Conservation (phyloP, 2,888 invertebrate species). For the Liposcelis brunnea region DNA sequence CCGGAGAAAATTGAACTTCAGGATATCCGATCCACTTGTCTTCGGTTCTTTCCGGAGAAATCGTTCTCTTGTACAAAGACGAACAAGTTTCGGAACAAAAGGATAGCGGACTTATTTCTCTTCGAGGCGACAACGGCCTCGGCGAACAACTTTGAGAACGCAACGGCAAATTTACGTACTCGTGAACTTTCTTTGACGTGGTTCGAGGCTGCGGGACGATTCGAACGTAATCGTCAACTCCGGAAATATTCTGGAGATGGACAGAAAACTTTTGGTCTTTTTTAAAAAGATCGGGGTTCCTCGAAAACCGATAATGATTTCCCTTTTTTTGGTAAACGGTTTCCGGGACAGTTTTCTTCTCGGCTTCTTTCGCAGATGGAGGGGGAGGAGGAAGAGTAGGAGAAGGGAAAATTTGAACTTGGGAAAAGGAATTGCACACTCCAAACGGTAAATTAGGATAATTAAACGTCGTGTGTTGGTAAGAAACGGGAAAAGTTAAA, state of each 20-base stretch:
- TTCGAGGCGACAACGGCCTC: no score
- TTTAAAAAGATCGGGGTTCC: background rate
- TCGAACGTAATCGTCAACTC: background rate
- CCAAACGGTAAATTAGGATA: constrained; percentile 7
- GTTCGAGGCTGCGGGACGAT: constrained; percentile 2
- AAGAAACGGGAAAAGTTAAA: constrained; percentile 10
- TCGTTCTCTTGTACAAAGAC: no score
- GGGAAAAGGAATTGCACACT: constrained; percentile 5
- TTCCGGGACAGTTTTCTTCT: constrained; percentile 13
- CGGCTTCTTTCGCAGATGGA: constrained; percentile 18
- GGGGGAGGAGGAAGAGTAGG: constrained; percentile 21
- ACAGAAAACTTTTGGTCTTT: background rate
- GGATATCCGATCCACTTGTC: no score
- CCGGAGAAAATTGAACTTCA: background rate
- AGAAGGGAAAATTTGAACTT: constrained; percentile 23
- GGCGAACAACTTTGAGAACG: background rate
- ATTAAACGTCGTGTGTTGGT: constrained; percentile 1
- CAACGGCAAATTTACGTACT: constrained; percentile 2
- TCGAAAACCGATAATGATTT: constrained; percentile 1
- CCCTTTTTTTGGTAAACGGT: constrained; percentile 8
- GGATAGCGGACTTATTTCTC: no score
- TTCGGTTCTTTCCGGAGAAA: no score
- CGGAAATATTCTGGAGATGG: background rate
- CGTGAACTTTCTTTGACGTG: background rate
- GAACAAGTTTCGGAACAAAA: no score